Conservation (phyloP, 2,888 invertebrate species). For the Diplazon laetatorius region DNA sequence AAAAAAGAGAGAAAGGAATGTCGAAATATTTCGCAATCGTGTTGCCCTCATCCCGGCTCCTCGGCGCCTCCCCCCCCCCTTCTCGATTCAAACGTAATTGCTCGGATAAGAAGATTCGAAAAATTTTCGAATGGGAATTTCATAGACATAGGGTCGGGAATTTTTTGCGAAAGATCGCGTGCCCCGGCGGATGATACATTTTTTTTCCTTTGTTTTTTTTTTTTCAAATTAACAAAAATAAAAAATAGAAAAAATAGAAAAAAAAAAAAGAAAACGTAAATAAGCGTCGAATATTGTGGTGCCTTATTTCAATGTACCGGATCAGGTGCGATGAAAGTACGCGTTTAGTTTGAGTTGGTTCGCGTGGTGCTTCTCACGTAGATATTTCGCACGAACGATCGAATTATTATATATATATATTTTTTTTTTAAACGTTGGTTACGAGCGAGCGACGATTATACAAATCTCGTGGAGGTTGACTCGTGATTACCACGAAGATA, state of each 20-base stretch:
- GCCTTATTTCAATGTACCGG: constrained; percentile 80
- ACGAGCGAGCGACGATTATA: not conserved
- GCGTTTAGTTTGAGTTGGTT: constrained; percentile 69
- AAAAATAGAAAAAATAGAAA: too few species aligned
- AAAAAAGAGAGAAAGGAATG: too few species aligned
- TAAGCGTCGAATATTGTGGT: constrained; percentile 76
- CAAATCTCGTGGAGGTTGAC: not conserved
- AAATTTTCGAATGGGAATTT: constrained; percentile 1
- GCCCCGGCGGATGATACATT: too few species aligned
- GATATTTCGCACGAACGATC: constrained; percentile 41
- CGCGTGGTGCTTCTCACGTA: constrained; percentile 58
- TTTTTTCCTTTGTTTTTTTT: too few species aligned
- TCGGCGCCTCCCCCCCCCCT: too few species aligned
- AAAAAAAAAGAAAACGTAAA: too few species aligned
- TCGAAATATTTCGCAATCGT: too few species aligned
- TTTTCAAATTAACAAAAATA: constrained; percentile 49
- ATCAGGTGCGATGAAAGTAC: constrained; percentile 77
- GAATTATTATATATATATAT: constrained; percentile 6
- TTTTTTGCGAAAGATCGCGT: constrained; percentile 53
- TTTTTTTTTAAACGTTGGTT: not conserved
- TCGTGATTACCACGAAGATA: constrained; percentile 9
- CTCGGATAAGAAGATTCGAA: constrained; percentile 2
- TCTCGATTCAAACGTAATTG: constrained; percentile 20
- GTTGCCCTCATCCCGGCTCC: too few species aligned
- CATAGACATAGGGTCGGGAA: constrained; percentile 41